phyloP scores from a whole-genome alignment of 2,797 vertebrate species.

The Acanthopagrus latus region DNA sequence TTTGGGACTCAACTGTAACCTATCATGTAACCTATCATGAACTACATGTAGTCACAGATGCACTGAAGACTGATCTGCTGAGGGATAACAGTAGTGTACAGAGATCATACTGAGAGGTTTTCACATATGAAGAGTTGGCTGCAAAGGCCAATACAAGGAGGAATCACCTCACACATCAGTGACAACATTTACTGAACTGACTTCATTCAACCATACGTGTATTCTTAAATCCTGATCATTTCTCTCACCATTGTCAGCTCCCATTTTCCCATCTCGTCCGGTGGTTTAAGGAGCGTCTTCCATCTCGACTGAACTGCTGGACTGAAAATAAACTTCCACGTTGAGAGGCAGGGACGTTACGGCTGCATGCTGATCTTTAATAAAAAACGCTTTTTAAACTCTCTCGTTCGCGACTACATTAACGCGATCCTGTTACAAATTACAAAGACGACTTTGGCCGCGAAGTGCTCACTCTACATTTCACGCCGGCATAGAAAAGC shows the following conservation, averaged over 20 bases:
- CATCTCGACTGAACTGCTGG: slow-evolving; percentile 61
- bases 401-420: slow-evolving; percentile 42
- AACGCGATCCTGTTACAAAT: slow-evolving; percentile 17
- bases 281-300: slow-evolving; percentile 52
- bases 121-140: not conserved
- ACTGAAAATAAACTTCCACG: slow-evolving; percentile 36
- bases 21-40: not conserved
- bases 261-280: slow-evolving; percentile 86
- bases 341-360: not conserved
- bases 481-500: not conserved
- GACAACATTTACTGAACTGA: not conserved
- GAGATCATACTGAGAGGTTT: not conserved
- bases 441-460: not conserved
- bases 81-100: not conserved
- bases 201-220: not conserved
- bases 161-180: not conserved
- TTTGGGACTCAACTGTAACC: not conserved
- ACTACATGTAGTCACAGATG: not conserved
- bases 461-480: slow-evolving; percentile 27
- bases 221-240: not conserved
- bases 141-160: not conserved
- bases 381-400: not conserved
- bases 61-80: not conserved
- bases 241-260: slow-evolving; percentile 86
- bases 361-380: slow-evolving; percentile 40